Evolutionary conservation across 2,888 invertebrate species (phyloP).

Genomic region (Linyphia triangularis): DNA sequence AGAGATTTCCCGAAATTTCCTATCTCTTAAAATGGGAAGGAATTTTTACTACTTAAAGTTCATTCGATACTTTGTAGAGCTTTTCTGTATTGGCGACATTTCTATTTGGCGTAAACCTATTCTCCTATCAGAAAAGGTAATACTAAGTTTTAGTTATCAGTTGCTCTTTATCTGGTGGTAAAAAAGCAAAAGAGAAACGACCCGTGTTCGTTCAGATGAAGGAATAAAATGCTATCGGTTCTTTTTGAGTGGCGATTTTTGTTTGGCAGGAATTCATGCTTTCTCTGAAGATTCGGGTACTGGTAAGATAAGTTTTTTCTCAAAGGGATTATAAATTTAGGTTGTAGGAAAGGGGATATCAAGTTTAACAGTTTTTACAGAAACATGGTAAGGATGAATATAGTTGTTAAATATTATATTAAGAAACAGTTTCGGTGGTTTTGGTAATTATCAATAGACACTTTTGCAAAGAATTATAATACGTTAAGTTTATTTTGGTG

Average conservation of each 20-base stretch:
- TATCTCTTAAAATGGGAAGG: not conserved
- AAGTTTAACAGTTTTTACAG: too few relatives aligned
- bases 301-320: not conserved
- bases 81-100: not conserved
- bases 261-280: not conserved
- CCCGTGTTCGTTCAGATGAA: not conserved
- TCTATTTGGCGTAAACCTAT: not conserved
- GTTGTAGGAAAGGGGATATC: not conserved
- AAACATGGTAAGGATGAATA: not conserved
- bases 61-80: conserved; percentile 5
- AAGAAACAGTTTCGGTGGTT: too few relatives aligned
- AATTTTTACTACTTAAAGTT: conserved; percentile 6
- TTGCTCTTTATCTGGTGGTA: not conserved
- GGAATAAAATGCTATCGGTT: not conserved
- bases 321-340: not conserved
- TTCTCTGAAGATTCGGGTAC: not conserved
- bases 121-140: not conserved
- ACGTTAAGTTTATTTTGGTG: too few relatives aligned
- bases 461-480: too few relatives aligned
- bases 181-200: not conserved
- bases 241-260: not conserved
- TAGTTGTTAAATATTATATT: too few relatives aligned
- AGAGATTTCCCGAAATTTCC: not conserved
- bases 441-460: too few relatives aligned
- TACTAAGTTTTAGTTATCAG: conserved; percentile 5